Evolutionary conservation across 2,797 vertebrate genomes (phyloP).

Genomic region (Sardinella longiceps): DNA sequence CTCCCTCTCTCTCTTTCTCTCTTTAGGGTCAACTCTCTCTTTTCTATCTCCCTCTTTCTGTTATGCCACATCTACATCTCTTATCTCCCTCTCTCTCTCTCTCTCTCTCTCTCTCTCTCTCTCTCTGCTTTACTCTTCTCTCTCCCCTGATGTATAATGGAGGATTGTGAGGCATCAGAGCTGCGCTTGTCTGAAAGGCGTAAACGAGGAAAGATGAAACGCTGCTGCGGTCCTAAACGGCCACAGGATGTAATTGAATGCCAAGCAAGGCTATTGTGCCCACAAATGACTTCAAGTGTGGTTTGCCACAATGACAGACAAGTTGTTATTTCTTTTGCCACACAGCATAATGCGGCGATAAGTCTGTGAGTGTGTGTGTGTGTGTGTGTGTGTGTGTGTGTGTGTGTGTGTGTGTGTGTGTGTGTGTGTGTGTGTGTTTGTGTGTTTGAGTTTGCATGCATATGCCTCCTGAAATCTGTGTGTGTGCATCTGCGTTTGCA

Average conservation of each 20-base stretch:
- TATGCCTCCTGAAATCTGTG: constrained; percentile 24
- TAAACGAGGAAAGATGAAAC: constrained; percentile 71
- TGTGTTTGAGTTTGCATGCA: constrained; percentile 47
- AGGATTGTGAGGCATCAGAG: constrained; percentile 88
- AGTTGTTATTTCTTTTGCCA: constrained; percentile 84
- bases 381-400: constrained; percentile 36
- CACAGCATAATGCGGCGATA: constrained; percentile 89
- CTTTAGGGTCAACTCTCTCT: constrained; percentile 84
- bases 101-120: constrained; percentile 48
- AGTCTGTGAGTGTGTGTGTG: not conserved
- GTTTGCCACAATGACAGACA: constrained; percentile 87
- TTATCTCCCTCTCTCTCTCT: constrained; percentile 52
- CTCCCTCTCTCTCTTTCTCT: too few relatives aligned
- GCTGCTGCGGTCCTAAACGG: constrained; percentile 85
- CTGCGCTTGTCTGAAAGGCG: constrained; percentile 87
- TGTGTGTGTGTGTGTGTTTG: constrained; percentile 45
- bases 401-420: constrained; percentile 38
- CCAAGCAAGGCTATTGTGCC: constrained; percentile 85
- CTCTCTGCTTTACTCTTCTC: constrained; percentile 53
- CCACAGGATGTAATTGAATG: constrained; percentile 87
- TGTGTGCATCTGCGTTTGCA: too few relatives aligned
- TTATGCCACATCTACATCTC: too few relatives aligned
- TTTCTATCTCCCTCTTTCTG: too few relatives aligned
- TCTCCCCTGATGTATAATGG: constrained; percentile 93
- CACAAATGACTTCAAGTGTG: constrained; percentile 81